These are phyloP conservation scores for Eupithecia dodoneata DNA, from an alignment of 2,888 invertebrate genomes.

Conservation along the genomic window DNA sequence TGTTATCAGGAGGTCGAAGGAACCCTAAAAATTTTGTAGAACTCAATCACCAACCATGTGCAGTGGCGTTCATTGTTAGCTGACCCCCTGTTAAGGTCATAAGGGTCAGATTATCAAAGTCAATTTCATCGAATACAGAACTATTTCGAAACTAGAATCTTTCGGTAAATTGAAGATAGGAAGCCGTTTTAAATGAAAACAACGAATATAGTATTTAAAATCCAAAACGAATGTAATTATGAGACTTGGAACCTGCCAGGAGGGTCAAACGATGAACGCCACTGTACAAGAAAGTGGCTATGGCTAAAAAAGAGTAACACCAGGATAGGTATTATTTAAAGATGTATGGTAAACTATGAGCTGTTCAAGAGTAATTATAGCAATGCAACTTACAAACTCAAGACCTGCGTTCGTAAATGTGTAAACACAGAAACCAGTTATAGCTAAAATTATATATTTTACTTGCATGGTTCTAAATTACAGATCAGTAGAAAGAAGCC, in stretches of 20 bases:
- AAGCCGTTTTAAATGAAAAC: too few species aligned
- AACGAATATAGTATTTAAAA: too few species aligned
- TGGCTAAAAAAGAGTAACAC: background rate
- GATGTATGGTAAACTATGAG: background rate
- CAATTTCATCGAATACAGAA: too few species aligned
- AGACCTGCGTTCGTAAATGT: slow-evolving; percentile 20
- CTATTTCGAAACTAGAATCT: too few species aligned
- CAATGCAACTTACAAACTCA: slow-evolving; percentile 31
- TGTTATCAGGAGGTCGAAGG: slow-evolving; percentile 33
- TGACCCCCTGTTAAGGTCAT: too few species aligned
- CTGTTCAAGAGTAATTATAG: background rate
- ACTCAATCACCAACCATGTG: background rate
- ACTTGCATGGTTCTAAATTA: slow-evolving; percentile 15
- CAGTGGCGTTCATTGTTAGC: too few species aligned
- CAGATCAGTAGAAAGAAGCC: background rate
- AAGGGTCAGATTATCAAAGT: too few species aligned
- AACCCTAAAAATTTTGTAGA: slow-evolving; percentile 32
- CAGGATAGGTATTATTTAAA: background rate
- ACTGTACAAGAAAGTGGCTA: background rate
- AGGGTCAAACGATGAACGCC: too few species aligned
- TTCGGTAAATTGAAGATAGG: too few species aligned
- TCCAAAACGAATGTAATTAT: too few species aligned
- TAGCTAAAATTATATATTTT: slow-evolving; percentile 20
- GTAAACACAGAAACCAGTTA: slow-evolving; percentile 15
- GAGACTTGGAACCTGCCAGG: too few species aligned